Conservation (phyloP, 2,797 vertebrate genomes). For the Pangasius sanitwongsei region DNA sequence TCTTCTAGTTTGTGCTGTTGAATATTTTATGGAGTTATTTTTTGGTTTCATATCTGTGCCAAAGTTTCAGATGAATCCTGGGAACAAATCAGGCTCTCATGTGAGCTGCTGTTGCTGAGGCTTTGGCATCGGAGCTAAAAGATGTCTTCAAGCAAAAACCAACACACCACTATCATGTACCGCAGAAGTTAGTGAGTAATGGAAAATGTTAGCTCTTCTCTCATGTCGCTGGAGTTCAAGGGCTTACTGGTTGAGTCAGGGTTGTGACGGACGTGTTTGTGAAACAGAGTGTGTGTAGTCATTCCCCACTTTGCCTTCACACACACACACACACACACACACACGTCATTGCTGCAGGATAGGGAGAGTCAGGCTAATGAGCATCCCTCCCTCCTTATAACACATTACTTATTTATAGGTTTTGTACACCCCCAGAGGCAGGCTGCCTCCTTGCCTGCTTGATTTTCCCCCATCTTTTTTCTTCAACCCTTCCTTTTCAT, state of each 20-base stretch:
- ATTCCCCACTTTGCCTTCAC: constrained; percentile 43
- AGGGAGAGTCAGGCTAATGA: constrained; percentile 64
- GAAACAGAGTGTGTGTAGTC: constrained; percentile 52
- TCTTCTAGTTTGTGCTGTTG: constrained; percentile 9
- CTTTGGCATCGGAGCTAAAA: constrained; percentile 11
- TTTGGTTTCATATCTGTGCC: constrained; percentile 6
- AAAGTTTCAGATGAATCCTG: constrained; percentile 3
- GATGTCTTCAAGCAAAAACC: constrained; percentile 14
- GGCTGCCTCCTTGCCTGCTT: constrained; percentile 54
- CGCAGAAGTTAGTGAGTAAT: constrained; percentile 35
- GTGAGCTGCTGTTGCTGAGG: background rate
- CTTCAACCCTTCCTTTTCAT: constrained; percentile 61
- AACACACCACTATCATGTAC: background rate
- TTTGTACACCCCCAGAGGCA: constrained; percentile 60
- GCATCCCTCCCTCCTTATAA: constrained; percentile 59
- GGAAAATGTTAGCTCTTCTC: constrained; percentile 43
- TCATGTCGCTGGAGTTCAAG: constrained; percentile 15
- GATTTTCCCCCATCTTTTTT: constrained; percentile 55
- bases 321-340: constrained; percentile 40
- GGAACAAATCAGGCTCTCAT: constrained; percentile 18
- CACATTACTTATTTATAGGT: constrained; percentile 67
- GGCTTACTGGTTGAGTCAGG: constrained; percentile 19
- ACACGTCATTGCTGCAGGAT: constrained; percentile 58
- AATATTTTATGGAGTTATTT: constrained; percentile 21
- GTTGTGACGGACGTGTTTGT: constrained; percentile 38